These are phyloP conservation scores for Drosophila quadrilineata DNA, from an alignment of 1,140 invertebrate genomes.

Conservation along the genomic window DNA sequence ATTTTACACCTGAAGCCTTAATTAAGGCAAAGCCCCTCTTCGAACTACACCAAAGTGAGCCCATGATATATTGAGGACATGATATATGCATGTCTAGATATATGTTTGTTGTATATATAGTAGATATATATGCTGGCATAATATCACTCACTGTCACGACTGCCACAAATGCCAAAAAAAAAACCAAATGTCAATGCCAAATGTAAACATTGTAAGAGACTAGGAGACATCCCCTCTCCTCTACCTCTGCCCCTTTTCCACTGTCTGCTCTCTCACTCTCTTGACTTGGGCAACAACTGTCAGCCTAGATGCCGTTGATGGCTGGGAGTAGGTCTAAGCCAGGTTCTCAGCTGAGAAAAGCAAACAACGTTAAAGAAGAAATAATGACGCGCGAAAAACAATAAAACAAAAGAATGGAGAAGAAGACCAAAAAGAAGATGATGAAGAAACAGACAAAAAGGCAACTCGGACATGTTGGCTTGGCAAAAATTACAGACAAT, in stretches of 20 bases:
- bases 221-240: slow-evolving; percentile 9
- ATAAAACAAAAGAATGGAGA: slow-evolving; percentile 59
- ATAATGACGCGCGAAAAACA: slow-evolving; percentile 76
- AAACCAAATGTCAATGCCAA: too few species aligned
- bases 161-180: too few species aligned
- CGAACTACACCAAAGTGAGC: slow-evolving; percentile 12
- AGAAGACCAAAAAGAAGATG: slow-evolving; percentile 12
- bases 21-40: slow-evolving; percentile 47
- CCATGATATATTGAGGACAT: not conserved
- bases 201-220: slow-evolving; percentile 4
- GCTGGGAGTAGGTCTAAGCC: too few species aligned
- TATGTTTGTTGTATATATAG: too few species aligned
- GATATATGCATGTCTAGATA: too few species aligned
- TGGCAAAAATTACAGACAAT: slow-evolving; percentile 70
- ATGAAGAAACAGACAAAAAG: slow-evolving; percentile 18
- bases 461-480: slow-evolving; percentile 60
- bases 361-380: slow-evolving; percentile 66
- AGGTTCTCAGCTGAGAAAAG: slow-evolving; percentile 36
- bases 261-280: too few species aligned
- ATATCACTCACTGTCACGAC: slow-evolving; percentile 66
- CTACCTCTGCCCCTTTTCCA: too few species aligned
- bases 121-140: slow-evolving; percentile 25
- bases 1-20: slow-evolving; percentile 71
- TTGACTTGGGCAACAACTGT: too few species aligned
- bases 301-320: slow-evolving; percentile 4